Evolutionary conservation across 2,888 invertebrate species (phyloP), one percentile per base, ranked within the genome.

Genomic region (Trachelus iudaicus): DNA sequence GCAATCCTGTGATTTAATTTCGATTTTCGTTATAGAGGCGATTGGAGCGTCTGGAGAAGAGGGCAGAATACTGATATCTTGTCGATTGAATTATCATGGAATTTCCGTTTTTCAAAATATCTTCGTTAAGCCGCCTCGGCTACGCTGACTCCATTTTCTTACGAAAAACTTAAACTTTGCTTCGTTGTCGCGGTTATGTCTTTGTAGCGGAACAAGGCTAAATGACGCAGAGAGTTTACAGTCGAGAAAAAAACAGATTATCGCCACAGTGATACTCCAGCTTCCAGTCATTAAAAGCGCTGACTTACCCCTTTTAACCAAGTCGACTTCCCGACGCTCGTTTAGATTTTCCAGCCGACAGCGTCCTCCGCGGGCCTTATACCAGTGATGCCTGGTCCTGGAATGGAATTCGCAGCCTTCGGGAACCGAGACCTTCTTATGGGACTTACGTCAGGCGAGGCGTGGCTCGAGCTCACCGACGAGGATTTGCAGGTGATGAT

Each of bases 341-440:
- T 79, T 4, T 83, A 94, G 94, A 93, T 92, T 31, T 93, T 93
- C 34, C 93, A 94, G 73, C 94, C 94, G 11, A 93, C 94, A 56
- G 90, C 93, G 91, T 83, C 93, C 91, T 89, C 92, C 90, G 86
- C 90, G 82, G 94, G 94, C 69, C 93, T 94, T 73, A 93, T 94
- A 73, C 95, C 95, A 11, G 94, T 95, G 75, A 94, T 94, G 40
- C 94, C 94, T 73, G 95, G 96, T 75, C 95, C 96, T 77, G 96
- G 96, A 79, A 95, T 95, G 91, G 97, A 96, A 91, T 93, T 96
- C 83, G 96, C 97, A 15, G 95, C 96, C 89, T 97, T 97, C 91
- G 94, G 96, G 3, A 95, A 95, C 83, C 94, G 96, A 85, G 97
- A 97, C 91, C 94, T 98, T 71, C 93, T 98, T 80, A 96, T 98